Evolutionary conservation across 2,797 vertebrate genomes (phyloP).

Genomic region (Emys orbicularis): DNA sequence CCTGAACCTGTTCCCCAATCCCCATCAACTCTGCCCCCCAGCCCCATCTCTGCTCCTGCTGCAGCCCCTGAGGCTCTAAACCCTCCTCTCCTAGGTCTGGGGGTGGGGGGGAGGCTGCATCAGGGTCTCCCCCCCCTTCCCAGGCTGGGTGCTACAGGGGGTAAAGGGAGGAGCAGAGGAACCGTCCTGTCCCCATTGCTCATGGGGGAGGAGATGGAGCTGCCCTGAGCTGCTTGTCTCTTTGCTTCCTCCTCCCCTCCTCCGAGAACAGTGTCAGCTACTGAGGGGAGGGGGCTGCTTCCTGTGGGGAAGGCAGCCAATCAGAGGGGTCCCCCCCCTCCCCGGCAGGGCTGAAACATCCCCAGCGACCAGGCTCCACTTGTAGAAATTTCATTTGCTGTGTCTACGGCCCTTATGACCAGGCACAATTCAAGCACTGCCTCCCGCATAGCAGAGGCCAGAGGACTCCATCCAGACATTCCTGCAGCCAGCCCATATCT

Average conservation of each 20-base stretch:
- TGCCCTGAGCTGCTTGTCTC: neutral
- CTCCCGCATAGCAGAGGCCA: neutral
- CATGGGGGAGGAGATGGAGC: neutral
- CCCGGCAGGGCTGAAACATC: neutral
- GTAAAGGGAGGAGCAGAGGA: neutral
- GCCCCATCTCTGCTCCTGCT: too few relatives aligned
- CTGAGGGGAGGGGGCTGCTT: neutral
- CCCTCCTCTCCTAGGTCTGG: too few relatives aligned
- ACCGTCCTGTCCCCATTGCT: too few relatives aligned
- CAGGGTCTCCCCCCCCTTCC: neutral
- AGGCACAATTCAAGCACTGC: neutral
- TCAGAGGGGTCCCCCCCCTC: neutral
- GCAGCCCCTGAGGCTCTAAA: too few relatives aligned
- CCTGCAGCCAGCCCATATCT: neutral
- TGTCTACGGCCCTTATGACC: fast-evolving
- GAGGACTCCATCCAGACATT: neutral
- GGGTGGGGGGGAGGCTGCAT: neutral
- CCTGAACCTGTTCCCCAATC: too few relatives aligned
- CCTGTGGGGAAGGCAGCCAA: neutral
- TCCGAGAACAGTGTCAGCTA: neutral
- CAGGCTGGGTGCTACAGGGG: neutral
- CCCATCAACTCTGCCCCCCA: neutral
- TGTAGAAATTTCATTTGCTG: neutral
- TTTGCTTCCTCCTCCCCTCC: neutral
- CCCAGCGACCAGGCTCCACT: neutral